Evolutionary conservation across 2,888 invertebrate species (phyloP), one percentile per base, ranked within the genome.

Genomic region (Chymomyza amoena): DNA sequence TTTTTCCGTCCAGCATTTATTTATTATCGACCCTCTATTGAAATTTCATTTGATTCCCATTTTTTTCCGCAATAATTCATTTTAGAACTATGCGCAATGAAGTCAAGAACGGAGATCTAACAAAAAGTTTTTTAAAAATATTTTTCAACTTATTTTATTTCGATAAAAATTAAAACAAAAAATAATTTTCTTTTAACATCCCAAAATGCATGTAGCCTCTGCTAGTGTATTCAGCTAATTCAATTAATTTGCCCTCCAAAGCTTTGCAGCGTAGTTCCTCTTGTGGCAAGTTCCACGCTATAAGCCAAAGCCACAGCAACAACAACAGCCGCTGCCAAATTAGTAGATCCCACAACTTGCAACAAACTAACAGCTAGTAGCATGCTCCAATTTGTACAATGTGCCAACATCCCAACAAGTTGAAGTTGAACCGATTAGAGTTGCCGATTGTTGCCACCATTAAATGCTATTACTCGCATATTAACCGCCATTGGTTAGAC

Each of bases 391-490:
- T 69, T 73, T 73, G 16, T 25, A 18, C 52, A 54, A 18, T 18
- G 15, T 18, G 25, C 56, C 15, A 59, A 59, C 18, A 45, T 60
- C 45, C 66, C 32, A 70, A 36, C 65, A 67, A 70, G 65, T 69
- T 64, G 68, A 75, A 70, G 71, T 68, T 62, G 52, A 68, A 66
- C 75, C 75, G 68, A 75, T 75, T 65, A 63, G 56, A 56, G 64
- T 39, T 51, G 52, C 54, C 57, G 61, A 65, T 52, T 51, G 60
- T 51, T 56, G 64, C 60, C 56, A 39, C 64, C 56, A 45, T 45
- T 45, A 45, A 13, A 45, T 4, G 39, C 39, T 13, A 45, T 45
- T 45, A 45, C 39, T 45, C 39, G 39, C 39, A 32, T 45, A 45
- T 45, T 45, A 59, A 68, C 69, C 54, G 57, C 60, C 39, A 45